A percentile compares a stretch with the other conserved stretches of the same genome.
These are phyloP conservation scores for Drosophila aldrichi DNA, from an alignment of 2,888 invertebrate genomes.

Conservation along the genomic window DNA sequence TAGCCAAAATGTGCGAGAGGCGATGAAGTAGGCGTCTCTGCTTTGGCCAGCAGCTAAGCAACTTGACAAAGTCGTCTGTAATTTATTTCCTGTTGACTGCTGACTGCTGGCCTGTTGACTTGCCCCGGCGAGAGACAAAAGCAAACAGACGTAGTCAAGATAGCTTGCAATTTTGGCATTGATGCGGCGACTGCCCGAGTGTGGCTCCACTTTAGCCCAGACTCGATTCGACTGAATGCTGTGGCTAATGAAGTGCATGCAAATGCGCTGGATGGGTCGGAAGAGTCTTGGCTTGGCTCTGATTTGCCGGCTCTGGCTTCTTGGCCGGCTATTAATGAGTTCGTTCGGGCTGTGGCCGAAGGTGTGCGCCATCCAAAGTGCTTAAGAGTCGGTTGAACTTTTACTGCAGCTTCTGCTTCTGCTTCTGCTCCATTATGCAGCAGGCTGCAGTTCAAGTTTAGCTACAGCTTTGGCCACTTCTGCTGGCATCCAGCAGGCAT, in stretches of 20 bases:
- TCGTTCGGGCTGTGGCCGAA: slow-evolving; percentile 53
- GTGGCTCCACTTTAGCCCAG: slow-evolving; percentile 25
- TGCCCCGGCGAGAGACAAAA: slow-evolving; percentile 48
- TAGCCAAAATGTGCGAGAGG: slow-evolving; percentile 65
- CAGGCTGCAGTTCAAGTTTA: slow-evolving; percentile 34
- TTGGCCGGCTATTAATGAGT: slow-evolving; percentile 59
- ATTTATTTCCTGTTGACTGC: slow-evolving; percentile 62
- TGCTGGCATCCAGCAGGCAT: slow-evolving; percentile 52
- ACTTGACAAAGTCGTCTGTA: slow-evolving; percentile 76
- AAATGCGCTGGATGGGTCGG: slow-evolving; percentile 46
- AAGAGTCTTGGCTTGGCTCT: slow-evolving; percentile 22
- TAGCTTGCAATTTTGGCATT: slow-evolving; percentile 71
- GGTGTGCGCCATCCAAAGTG: slow-evolving; percentile 45
- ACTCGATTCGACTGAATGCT: slow-evolving; percentile 31
- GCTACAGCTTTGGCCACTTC: slow-evolving; percentile 40
- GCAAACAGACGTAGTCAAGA: slow-evolving; percentile 55
- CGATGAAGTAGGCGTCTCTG: slow-evolving; percentile 32
- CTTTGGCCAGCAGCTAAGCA: slow-evolving; percentile 36
- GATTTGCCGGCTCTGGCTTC: slow-evolving; percentile 40
- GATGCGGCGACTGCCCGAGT: slow-evolving; percentile 53
- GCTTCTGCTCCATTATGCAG: slow-evolving; percentile 43
- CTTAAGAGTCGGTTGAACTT: slow-evolving; percentile 39
- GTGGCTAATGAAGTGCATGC: slow-evolving; percentile 78
- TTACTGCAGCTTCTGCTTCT: slow-evolving; percentile 36
- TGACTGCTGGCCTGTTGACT: slow-evolving; percentile 56